phyloP scores from a whole-genome alignment of 2,113 vertebrate species.

The Callorhinus ursinus region DNA sequence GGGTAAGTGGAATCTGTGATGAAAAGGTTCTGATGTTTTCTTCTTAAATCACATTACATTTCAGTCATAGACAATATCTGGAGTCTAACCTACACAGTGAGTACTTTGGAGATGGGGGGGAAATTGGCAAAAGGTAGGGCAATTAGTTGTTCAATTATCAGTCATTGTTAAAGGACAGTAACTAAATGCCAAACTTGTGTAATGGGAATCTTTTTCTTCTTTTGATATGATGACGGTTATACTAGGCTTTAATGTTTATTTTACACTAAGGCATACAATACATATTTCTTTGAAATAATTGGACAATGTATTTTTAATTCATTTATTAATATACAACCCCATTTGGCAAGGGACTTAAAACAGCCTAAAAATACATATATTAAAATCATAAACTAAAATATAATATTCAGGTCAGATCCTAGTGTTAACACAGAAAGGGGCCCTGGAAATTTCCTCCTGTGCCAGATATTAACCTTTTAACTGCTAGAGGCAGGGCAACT shows the following conservation, averaged over 20 bases:
- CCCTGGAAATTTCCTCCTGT: neutral
- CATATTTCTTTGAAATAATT: conserved; percentile 34
- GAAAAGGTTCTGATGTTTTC: conserved; percentile 19
- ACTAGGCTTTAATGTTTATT: neutral
- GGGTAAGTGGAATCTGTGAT: neutral
- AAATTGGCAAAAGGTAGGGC: neutral
- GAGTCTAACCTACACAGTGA: neutral
- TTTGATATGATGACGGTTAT: conserved; percentile 40
- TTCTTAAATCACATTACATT: conserved; percentile 7
- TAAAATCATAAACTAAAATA: neutral
- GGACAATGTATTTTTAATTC: neutral
- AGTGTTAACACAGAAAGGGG: neutral
- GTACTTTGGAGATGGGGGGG: neutral
- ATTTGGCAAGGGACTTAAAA: neutral
- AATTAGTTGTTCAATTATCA: neutral
- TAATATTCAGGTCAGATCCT: neutral
- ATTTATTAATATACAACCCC: neutral
- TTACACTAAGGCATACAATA: neutral
- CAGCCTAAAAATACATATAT: neutral
- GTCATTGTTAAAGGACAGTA: neutral
- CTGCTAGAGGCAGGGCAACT: neutral
- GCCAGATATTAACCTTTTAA: neutral
- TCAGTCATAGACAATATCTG: neutral
- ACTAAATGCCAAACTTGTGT: neutral
- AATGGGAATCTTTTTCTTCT: conserved; percentile 5